Evolutionary conservation across 1,140 invertebrate species (phyloP), one percentile per base, ranked within the genome.

Genomic region (Macrosteles quadrilineatus): DNA sequence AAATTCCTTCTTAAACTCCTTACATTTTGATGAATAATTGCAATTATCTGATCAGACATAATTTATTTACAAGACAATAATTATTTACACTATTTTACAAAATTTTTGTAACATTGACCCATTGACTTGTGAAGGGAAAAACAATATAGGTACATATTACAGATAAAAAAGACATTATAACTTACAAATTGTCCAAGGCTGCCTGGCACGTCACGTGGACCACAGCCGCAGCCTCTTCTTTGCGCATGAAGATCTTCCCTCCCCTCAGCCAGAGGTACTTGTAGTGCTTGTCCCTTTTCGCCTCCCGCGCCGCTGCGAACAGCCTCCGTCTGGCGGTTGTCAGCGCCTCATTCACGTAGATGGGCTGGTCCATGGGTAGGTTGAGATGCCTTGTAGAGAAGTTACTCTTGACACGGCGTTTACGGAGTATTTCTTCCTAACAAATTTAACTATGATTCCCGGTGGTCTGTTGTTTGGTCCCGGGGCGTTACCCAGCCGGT

Each of bases 401-500:
- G 65, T 47, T 55, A 29, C 67, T 12, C 29, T 68, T 68, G 2
- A 68, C 47, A 2, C 67, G 23, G 4, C 67, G 12, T 55, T 29
- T 68, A 2, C 30, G 43, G 3, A 68, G 47, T 27, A 53, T 21
- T n/a, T n/a, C 67, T n/a, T 6, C 55, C 47, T 1, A 53, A 4
- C 23, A 45, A n/a, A 29, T 25, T 66, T 66, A 11, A 66, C 64
- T 43, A 66, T 43, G 21, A 66, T 66, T 11, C 29, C 64, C 9
- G 29, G 64, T 19, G 25, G 29, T 27, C 14, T 31, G 3, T 40
- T 32, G 25, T 29, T n/a, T n/a, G n/a, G n/a, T n/a, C n/a, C 32
- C n/a, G n/a, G n/a, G n/a, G n/a, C n/a, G n/a, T n/a, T n/a, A 36
- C 64, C 6, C 21, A 66, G 14, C 21, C 64, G 11, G 23, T 66